Evolutionary conservation across 2,113 vertebrate genomes (phyloP).

Genomic region (Balaeniceps rex): DNA sequence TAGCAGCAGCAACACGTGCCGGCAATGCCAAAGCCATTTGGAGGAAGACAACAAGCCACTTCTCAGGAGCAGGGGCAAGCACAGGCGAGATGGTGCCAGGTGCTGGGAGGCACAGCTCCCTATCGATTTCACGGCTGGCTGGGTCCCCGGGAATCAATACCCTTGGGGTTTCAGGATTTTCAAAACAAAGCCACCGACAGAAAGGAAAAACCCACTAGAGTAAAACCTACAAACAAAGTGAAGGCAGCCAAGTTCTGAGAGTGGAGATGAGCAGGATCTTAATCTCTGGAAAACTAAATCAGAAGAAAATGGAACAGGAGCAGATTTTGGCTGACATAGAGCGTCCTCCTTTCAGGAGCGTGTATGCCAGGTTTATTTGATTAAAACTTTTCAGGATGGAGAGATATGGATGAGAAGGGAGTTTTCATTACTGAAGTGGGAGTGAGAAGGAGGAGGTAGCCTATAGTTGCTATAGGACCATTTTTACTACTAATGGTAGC

Average conservation of each 20-base stretch:
- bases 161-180: not conserved
- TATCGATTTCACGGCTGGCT: not conserved
- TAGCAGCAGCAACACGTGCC: not conserved
- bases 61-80: not conserved
- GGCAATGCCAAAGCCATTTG: not conserved
- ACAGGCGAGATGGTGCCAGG: not conserved
- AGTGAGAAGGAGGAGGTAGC: not conserved
- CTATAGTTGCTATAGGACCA: not conserved
- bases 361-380: constrained; percentile 30
- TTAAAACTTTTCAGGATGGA: constrained; percentile 35
- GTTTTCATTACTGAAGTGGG: not conserved
- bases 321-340: constrained; percentile 36
- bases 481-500: not conserved
- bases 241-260: constrained; percentile 11
- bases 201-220: constrained; percentile 17
- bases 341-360: not conserved
- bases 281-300: constrained; percentile 79
- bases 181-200: not conserved
- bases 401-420: not conserved
- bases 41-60: not conserved
- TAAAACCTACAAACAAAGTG: not conserved
- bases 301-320: constrained; percentile 66
- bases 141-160: not conserved
- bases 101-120: not conserved
- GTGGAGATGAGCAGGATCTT: constrained; percentile 59